Evolutionary conservation across 2,888 invertebrate species (phyloP).

Genomic region (Melanostoma mellinum): DNA sequence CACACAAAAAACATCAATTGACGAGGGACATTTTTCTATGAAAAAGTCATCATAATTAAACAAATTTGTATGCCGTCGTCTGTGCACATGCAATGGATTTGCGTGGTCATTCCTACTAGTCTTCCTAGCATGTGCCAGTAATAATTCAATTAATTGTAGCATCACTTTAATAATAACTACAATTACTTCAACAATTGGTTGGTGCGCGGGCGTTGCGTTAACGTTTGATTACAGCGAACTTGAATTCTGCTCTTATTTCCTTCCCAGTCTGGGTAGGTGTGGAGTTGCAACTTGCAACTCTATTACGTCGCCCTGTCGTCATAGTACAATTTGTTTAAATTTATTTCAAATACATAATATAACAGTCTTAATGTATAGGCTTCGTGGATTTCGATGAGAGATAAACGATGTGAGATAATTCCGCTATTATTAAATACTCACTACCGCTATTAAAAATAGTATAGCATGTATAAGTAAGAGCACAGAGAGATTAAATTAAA

Average conservation of each 20-base stretch:
- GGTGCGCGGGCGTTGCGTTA: slow-evolving; percentile 54
- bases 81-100: slow-evolving; percentile 53
- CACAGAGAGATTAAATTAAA: slow-evolving; percentile 6
- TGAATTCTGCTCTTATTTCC: slow-evolving; percentile 32
- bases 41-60: slow-evolving; percentile 65
- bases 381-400: slow-evolving; percentile 44
- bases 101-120: slow-evolving; percentile 32
- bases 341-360: slow-evolving; percentile 45
- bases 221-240: slow-evolving; percentile 50
- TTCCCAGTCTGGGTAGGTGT: not conserved
- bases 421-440: slow-evolving; percentile 54
- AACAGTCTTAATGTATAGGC: slow-evolving; percentile 20
- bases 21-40: slow-evolving; percentile 48
- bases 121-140: slow-evolving; percentile 47
- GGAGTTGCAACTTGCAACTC: not conserved
- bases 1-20: slow-evolving; percentile 9
- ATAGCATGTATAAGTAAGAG: slow-evolving; percentile 58
- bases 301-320: not conserved
- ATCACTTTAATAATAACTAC: slow-evolving; percentile 55
- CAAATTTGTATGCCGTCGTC: slow-evolving; percentile 50
- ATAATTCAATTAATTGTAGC: slow-evolving; percentile 68
- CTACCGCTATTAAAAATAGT: slow-evolving; percentile 39
- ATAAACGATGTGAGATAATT: slow-evolving; percentile 66
- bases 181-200: slow-evolving; percentile 65
- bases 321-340: slow-evolving; percentile 48